Evolutionary conservation across 1,140 invertebrate genomes (phyloP).

Genomic region (Anthonomus grandis): DNA sequence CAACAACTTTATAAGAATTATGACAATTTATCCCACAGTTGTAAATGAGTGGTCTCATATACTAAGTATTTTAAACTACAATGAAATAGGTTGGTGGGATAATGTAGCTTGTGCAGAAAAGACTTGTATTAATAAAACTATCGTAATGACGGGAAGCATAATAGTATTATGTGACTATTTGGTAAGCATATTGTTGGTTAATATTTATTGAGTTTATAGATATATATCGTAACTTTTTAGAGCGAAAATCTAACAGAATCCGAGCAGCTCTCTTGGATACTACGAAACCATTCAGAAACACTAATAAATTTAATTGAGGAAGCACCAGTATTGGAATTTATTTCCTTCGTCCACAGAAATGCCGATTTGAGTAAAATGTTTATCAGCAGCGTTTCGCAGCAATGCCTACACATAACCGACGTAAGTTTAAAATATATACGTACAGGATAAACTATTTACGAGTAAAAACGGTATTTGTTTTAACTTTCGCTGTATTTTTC

Average conservation of each 20-base stretch:
- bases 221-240: constrained; percentile 40
- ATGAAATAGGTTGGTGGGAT: constrained; percentile 59
- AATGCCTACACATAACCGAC: constrained; percentile 46
- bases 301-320: constrained; percentile 61
- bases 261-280: constrained; percentile 73
- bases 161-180: constrained; percentile 71
- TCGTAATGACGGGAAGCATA: constrained; percentile 56
- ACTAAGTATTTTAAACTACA: constrained; percentile 65
- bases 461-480: no score
- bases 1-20: constrained; percentile 54
- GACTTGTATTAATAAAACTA: constrained; percentile 50
- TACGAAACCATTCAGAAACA: constrained; percentile 68
- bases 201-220: constrained; percentile 1
- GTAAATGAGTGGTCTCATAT: constrained; percentile 69
- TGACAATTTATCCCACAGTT: constrained; percentile 56
- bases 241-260: constrained; percentile 68
- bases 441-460: no score
- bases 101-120: not conserved
- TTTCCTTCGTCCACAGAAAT: constrained; percentile 62
- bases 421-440: no score
- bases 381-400: constrained; percentile 66
- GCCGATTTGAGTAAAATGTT: constrained; percentile 66
- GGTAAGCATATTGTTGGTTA: constrained; percentile 50
- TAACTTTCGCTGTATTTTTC: no score
- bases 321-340: constrained; percentile 63